Base-by-base conservation (phyloP, 37 sponge, comb jelly and placozoan genomes). In the Cliona cf. orientalis region DNA sequence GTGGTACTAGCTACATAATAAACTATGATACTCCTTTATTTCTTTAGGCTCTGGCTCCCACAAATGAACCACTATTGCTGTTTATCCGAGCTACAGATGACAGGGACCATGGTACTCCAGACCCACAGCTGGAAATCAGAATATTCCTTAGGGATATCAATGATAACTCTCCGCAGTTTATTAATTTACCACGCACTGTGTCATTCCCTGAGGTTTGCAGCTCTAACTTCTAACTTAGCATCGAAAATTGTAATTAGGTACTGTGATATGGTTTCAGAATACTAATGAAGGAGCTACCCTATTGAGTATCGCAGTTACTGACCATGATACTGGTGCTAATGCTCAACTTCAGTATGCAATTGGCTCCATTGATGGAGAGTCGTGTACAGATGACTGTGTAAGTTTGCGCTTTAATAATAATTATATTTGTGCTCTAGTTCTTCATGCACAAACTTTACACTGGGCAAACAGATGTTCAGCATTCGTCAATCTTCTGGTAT, bases 131-230 rank as follows among this genome's bases (percentile, higher is more conserved):
- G 14, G 53, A 49, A 14, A 49, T 49, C 53, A 49, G 53, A 14
- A 49, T 88, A 35, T 5, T 41, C n/a, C 46, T 88, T n/a, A 1
- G 1, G 3, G 88, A 88, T 43, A 49, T 75, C 76, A 88, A 88
- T 58, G 88, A 88, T 55, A 69, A 88, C 28, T 1, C 37, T 2
- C 88, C 88, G 0, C 2, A n/a, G 23, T 43, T 88, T 14, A 38
- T 34, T 41, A 73, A 85, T 53, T 79, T 85, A 0, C 71, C 71
- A 21, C 17, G 26, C 33, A 11, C 72, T 3, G 19, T 62, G 6
- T 32, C 35, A 11, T 33, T 78, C 3, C 25, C n/a, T 62, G 62
- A 62, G 77, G 71, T 71, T 5, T 0, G 25, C 11, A 5, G 3
- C n/a, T 0, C 73, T 29, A 36, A 5, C n/a, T n/a, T n/a, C n/a